Base-by-base conservation (phyloP, 2,888 invertebrate species). In the Ophonus ardosiacus region DNA sequence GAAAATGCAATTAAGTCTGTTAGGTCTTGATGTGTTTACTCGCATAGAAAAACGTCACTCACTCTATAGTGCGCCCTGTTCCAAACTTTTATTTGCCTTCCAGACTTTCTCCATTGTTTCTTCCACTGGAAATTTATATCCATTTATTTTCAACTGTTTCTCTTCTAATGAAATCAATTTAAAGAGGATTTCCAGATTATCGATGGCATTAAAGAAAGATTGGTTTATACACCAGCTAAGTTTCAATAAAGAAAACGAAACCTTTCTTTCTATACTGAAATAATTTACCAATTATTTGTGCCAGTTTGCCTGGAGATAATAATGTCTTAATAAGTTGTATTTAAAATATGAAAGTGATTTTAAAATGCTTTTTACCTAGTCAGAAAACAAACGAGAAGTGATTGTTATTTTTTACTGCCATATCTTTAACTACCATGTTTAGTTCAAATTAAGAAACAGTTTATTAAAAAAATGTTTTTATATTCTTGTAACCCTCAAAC, bases 111-210 rank as follows among this genome's bases (percentile, higher is more conserved):
- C 56, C 82, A 82, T 82, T 82, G 82, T 82, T 71, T 82, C 82
- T 43, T 51, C 40, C 71, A 10, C 51, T 71, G 57, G 82, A 82
- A 82, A 82, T 82, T 68, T 82, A 82, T 82, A 81, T 82, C 82
- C 82, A 82, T 82, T 82, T 65, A 81, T 81, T 65, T 68, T 15
- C 38, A 40, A 81, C 65, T 81, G 81, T 81, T 80, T 81, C 81
- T 24, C 17, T 71, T 24, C 57, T 82, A 82, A 82, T 82, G 82
- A 82, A 82, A 82, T 82, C 82, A 82, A 82, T 82, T 82, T 82
- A 82, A 82, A 81, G 65, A 81, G 81, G 81, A 81, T 81, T 81
- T 81, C 81, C 82, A 51, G 82, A 82, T 82, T 82, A 82, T 82
- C 82, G 71, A 82, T 82, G 71, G 71, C 68, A 71, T 82, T 71